These are phyloP conservation scores for Labeo rohita DNA, from an alignment of 2,113 vertebrate genomes.

Conservation along the genomic window DNA sequence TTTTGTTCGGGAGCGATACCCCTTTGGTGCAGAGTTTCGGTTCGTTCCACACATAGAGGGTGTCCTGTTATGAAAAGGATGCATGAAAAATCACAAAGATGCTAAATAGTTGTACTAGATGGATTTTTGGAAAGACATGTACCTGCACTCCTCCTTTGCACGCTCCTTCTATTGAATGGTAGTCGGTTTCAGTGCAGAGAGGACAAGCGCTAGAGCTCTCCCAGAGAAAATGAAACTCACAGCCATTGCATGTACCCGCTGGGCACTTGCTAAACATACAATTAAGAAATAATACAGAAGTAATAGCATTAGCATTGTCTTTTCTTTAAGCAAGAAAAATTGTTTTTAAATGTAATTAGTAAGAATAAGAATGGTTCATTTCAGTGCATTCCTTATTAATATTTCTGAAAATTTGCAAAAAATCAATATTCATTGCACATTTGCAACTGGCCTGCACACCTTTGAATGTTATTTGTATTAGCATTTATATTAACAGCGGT, in stretches of 20 bases:
- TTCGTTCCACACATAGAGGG: constrained; percentile 93
- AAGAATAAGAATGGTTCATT: neutral
- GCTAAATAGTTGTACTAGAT: neutral
- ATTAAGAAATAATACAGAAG: neutral
- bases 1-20: constrained; percentile 86
- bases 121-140: constrained; percentile 32
- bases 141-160: constrained; percentile 93
- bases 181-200: constrained; percentile 87
- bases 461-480: neutral
- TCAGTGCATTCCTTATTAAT: neutral
- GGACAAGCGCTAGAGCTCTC: constrained; percentile 93
- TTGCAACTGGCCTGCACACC: neutral
- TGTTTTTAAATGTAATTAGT: neutral
- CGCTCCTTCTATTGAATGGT: constrained; percentile 91
- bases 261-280: constrained; percentile 82
- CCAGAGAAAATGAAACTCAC: constrained; percentile 92
- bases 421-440: neutral
- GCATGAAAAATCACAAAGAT: neutral
- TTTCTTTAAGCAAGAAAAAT: neutral
- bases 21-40: constrained; percentile 92
- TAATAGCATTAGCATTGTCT: neutral
- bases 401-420: neutral
- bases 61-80: constrained; percentile 75
- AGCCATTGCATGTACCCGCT: constrained; percentile 93
- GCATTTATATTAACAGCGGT: constrained; percentile 13